A percentile compares a stretch with the other conserved stretches of the same genome.
Conservation (phyloP, 2,888 invertebrate species). For the Calliscelio sp. region DNA sequence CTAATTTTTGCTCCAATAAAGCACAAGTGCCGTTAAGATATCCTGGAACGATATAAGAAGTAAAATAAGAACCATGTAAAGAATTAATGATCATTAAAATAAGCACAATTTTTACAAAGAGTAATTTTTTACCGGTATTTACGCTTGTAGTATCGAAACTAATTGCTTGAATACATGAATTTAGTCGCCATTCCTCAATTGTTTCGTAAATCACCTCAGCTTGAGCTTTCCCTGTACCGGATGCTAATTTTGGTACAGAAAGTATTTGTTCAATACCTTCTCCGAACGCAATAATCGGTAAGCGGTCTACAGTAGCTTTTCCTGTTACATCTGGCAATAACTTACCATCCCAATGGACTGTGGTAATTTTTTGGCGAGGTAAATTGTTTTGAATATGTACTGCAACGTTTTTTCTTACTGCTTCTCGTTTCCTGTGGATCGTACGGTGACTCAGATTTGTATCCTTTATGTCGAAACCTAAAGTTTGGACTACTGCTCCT, state of each 20-base stretch:
- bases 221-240: slow-evolving; percentile 60
- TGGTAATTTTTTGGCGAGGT: not conserved
- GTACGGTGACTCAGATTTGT: slow-evolving; percentile 15
- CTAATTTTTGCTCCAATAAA: not conserved
- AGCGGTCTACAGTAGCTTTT: slow-evolving; percentile 53
- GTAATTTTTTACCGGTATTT: slow-evolving; percentile 17
- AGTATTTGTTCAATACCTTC: slow-evolving; percentile 58
- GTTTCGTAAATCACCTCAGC: slow-evolving; percentile 49
- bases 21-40: not conserved
- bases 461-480: not conserved
- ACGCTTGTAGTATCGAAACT: slow-evolving; percentile 25
- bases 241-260: slow-evolving; percentile 60
- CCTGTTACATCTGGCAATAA: slow-evolving; percentile 54
- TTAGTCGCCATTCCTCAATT: slow-evolving; percentile 31
- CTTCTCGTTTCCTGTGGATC: slow-evolving; percentile 6
- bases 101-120: not conserved
- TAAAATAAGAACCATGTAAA: too few species aligned
- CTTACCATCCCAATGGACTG: slow-evolving; percentile 62
- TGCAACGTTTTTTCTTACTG: not conserved
- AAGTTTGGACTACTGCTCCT: not conserved
- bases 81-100: too few species aligned
- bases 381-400: not conserved
- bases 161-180: slow-evolving; percentile 7
- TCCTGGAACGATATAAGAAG: not conserved
- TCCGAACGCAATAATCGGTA: slow-evolving; percentile 57